Conservation (phyloP, 2,113 vertebrate genomes). For the Sporophila hypoxantha region DNA sequence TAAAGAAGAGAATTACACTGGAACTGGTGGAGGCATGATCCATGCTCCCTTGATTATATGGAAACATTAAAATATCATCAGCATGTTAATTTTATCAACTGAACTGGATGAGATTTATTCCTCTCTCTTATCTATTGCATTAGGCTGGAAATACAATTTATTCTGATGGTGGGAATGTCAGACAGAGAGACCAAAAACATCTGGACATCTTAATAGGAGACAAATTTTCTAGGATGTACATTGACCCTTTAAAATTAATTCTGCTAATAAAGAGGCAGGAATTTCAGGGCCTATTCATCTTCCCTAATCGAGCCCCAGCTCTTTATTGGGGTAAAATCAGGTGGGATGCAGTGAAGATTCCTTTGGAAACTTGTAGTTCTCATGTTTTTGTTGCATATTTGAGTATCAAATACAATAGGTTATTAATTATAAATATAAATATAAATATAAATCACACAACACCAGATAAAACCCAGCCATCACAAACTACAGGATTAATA, state of each 20-base stretch:
- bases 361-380: background rate
- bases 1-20: conserved; percentile 69
- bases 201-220: conserved; percentile 70
- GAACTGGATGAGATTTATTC: conserved; percentile 75
- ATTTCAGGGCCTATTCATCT: conserved; percentile 45
- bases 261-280: conserved; percentile 54
- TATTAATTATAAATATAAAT: background rate
- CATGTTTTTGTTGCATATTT: background rate
- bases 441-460: background rate
- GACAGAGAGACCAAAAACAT: conserved; percentile 71
- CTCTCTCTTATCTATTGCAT: conserved; percentile 76
- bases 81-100: conserved; percentile 80
- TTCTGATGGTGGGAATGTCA: conserved; percentile 77
- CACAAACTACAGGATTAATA: background rate
- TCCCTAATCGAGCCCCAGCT: background rate
- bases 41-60: conserved; percentile 75
- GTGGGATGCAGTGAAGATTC: background rate
- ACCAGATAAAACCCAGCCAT: background rate
- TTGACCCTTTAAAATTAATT: conserved; percentile 70
- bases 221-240: conserved; percentile 64
- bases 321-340: background rate
- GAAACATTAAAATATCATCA: conserved; percentile 82
- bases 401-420: background rate
- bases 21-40: conserved; percentile 72
- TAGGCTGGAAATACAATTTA: conserved; percentile 74